These are phyloP conservation scores for Trachelipus rathkii DNA, from an alignment of 1,140 invertebrate genomes.

Conservation along the genomic window DNA sequence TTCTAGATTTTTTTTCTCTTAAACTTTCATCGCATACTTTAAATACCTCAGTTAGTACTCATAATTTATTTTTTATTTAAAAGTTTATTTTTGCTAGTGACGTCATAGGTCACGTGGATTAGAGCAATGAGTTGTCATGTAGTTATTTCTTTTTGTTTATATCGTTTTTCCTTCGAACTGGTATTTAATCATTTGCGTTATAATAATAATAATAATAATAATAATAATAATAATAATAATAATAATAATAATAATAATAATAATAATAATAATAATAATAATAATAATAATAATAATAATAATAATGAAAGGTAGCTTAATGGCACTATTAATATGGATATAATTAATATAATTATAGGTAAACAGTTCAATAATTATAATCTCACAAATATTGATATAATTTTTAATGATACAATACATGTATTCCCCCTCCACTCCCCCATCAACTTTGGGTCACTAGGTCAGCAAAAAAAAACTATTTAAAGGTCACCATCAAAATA, in stretches of 20 bases:
- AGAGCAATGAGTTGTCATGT: neutral
- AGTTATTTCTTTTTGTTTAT: neutral
- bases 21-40: slow-evolving; percentile 6
- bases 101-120: slow-evolving; percentile 1
- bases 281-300: neutral
- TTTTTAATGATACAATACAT: too few relatives aligned
- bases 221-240: neutral
- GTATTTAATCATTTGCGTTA: neutral
- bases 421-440: too few relatives aligned
- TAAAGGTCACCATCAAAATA: too few relatives aligned
- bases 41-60: neutral
- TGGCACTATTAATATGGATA: neutral
- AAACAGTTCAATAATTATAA: too few relatives aligned
- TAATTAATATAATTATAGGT: too few relatives aligned
- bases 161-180: neutral
- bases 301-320: neutral
- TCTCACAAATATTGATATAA: too few relatives aligned
- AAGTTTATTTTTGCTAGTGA: neutral
- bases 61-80: neutral
- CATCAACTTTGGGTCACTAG: too few relatives aligned
- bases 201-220: neutral
- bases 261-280: neutral
- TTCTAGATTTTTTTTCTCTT: neutral
- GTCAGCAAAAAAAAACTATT: too few relatives aligned
- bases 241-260: neutral